Evolutionary conservation across 2,113 vertebrate genomes (phyloP), one percentile per base, ranked within the genome.

Genomic region (Poeciliopsis turrubarensis): DNA sequence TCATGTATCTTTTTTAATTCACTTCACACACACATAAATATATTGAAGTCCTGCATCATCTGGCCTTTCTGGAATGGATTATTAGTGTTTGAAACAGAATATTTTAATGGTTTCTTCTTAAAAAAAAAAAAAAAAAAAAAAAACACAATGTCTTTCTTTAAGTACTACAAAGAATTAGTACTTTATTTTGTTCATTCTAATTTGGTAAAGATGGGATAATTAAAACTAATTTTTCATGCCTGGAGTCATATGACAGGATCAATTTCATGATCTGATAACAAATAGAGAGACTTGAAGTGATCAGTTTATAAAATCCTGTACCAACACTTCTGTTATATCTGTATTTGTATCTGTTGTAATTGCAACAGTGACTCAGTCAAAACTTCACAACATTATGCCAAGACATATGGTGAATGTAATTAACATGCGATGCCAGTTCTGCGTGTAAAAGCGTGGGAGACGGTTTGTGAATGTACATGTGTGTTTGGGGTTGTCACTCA

Each of bases 361-460:
- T 78, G 67, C 57, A 84, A 82, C 80, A 70, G 74, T 88, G 82
- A 89, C 73, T 88, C 88, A 81, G 68, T 61, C 64, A 47, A 74
- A 90, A 87, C 74, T 87, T 85, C 78, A 75, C 72, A 74, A 74
- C 81, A 84, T 86, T 86, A 78, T 72, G 73, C 79, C 83, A 84
- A 86, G 73, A 82, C 89, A 91, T 86, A 86, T 88, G 82, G 77
- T 85, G 73, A 82, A 77, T 82, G 74, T 60, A 83, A 80, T 86
- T 69, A 88, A 54, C 29, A 26, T 61, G 70, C 44, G 32, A 13
- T 62, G 64, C 63, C 79, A 88, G 79, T 8, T 37, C 72, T 86
- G 65, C 62, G 69, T 73, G 72, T 70, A 73, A 63, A 60, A 32
- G 76, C 25, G 72, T 85, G 74, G 70, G 73, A 51, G 29, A 44